Evolutionary conservation across 2,113 vertebrate genomes (phyloP).

Genomic region (Camarhynchus parvulus): DNA sequence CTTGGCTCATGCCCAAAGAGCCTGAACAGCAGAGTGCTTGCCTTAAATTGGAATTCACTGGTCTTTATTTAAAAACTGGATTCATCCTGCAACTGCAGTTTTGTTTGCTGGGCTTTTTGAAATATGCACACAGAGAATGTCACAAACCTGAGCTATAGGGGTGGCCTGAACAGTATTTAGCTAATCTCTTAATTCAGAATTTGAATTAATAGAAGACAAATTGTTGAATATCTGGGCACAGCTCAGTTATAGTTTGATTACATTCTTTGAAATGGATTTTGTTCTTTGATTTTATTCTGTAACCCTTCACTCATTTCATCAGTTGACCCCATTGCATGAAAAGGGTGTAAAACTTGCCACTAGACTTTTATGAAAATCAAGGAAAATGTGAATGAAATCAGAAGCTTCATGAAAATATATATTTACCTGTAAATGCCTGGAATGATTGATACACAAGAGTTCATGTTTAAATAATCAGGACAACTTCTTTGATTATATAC

Average conservation of each 20-base stretch:
- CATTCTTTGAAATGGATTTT: not conserved
- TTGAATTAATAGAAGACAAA: not conserved
- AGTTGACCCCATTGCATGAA: not conserved
- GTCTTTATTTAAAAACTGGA: not conserved
- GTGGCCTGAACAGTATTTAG: not conserved
- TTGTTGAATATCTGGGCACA: not conserved
- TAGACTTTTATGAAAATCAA: not conserved
- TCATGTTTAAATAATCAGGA: not conserved
- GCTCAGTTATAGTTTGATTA: not conserved
- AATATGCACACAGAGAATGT: not conserved
- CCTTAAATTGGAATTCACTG: not conserved
- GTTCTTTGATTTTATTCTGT: not conserved
- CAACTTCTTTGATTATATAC: constrained; percentile 3
- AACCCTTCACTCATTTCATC: not conserved
- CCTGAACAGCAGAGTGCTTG: not conserved
- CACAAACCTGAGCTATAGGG: not conserved
- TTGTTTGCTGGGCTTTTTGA: not conserved
- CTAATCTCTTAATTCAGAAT: not conserved
- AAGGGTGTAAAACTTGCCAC: not conserved
- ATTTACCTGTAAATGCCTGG: not conserved
- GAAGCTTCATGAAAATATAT: not conserved
- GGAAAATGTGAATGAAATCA: not conserved
- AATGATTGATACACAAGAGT: constrained; percentile 8
- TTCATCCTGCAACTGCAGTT: not conserved
- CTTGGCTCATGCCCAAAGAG: not conserved